Percentiles rank a stretch among this genome's conserved stretches.
These are phyloP conservation scores for Drosophila sordidula DNA, from an alignment of 2,888 invertebrate species.

Conservation along the genomic window DNA sequence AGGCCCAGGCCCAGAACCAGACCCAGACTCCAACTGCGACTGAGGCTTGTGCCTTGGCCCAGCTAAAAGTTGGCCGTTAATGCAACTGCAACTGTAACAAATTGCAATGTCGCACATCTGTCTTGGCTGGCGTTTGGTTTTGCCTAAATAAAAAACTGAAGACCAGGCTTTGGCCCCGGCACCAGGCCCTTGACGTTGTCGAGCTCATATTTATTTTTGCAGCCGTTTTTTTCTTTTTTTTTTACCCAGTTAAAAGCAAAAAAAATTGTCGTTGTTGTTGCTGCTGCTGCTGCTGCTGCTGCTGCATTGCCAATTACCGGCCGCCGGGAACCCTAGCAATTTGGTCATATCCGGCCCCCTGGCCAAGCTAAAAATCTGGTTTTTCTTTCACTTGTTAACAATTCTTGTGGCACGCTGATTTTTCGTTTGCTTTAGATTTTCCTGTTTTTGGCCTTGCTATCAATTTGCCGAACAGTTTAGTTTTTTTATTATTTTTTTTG, in stretches of 20 bases:
- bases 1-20: constrained; percentile 21
- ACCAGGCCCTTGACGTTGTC: constrained; percentile 54
- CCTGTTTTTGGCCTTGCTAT: constrained; percentile 60
- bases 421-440: constrained; percentile 66
- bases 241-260: constrained; percentile 54
- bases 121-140: constrained; percentile 74
- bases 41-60: constrained; percentile 23
- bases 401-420: constrained; percentile 58
- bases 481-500: constrained; percentile 14
- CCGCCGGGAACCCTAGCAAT: constrained; percentile 82
- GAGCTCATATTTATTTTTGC: constrained; percentile 73
- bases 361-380: constrained; percentile 71
- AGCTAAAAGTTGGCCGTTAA: constrained; percentile 61
- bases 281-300: constrained; percentile 26
- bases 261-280: constrained; percentile 59
- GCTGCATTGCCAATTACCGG: constrained; percentile 80
- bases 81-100: constrained; percentile 79
- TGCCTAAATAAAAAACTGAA: constrained; percentile 64
- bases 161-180: constrained; percentile 24
- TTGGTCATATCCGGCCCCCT: constrained; percentile 84
- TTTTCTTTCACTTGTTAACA: constrained; percentile 70
- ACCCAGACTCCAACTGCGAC: constrained; percentile 31
- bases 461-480: constrained; percentile 47
- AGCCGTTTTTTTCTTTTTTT: constrained; percentile 60
- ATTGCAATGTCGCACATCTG: constrained; percentile 79